Percentiles rank a stretch among this genome's conserved stretches.
Evolutionary conservation across 2,888 invertebrate species (phyloP).

Genomic region (Nephrotoma flavescens): DNA sequence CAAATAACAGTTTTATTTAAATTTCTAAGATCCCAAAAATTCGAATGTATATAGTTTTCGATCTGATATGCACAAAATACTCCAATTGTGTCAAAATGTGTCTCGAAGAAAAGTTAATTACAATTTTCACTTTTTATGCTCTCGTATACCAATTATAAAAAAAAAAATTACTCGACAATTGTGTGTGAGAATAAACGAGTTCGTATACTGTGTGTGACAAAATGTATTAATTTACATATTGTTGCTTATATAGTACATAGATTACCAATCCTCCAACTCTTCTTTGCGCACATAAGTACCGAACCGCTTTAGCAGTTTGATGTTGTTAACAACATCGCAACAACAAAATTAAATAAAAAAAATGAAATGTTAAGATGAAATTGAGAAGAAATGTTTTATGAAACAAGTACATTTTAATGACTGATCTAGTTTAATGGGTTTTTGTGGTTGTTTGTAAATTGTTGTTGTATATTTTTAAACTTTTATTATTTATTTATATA

Average conservation of each 20-base stretch:
- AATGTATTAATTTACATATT: neutral
- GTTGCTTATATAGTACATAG: neutral
- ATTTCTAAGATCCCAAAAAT: neutral
- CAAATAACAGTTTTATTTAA: neutral
- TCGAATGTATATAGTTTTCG: neutral
- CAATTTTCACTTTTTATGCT: neutral
- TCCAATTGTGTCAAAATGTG: neutral
- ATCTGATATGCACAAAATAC: neutral
- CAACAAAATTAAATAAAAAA: neutral
- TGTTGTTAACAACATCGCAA: neutral
- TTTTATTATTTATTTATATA: neutral
- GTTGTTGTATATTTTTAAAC: neutral
- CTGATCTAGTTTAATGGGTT: neutral
- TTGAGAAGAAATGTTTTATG: neutral
- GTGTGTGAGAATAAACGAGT: neutral
- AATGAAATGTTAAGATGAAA: neutral
- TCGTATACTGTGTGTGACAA: neutral
- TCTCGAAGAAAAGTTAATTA: neutral
- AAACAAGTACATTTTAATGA: neutral
- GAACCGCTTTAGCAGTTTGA: neutral
- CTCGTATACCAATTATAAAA: neutral
- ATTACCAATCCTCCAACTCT: neutral
- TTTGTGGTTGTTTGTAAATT: neutral
- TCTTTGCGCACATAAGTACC: neutral
- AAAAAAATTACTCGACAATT: neutral